A percentile compares a stretch with the other conserved stretches of the same genome.
Evolutionary conservation across 2,888 invertebrate species (phyloP).

Genomic region (Ellobium chinense): DNA sequence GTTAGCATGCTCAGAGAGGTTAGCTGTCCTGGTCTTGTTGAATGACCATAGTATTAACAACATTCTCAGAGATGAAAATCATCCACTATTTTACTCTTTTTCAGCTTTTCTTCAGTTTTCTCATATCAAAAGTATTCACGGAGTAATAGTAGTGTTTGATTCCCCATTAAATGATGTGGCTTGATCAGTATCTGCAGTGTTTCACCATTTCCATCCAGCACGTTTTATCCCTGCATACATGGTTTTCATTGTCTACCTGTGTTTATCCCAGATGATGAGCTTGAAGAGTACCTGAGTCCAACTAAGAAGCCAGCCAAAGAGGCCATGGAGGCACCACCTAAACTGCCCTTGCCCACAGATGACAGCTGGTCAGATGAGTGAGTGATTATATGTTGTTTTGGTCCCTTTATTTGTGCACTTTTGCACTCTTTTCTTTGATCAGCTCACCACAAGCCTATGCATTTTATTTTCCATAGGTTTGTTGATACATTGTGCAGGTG

Average conservation of each 20-base stretch:
- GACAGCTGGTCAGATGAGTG: slow-evolving; percentile 59
- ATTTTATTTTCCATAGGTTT: no score
- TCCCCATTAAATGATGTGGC: no score
- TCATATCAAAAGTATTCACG: neutral
- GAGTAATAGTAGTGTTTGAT: no score
- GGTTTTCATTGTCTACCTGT: neutral
- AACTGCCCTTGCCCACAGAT: slow-evolving; percentile 48
- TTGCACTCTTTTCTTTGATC: no score
- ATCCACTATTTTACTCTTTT: no score
- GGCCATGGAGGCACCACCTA: slow-evolving; percentile 7
- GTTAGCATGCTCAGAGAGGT: no score
- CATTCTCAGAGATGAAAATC: no score
- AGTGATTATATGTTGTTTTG: slow-evolving; percentile 13
- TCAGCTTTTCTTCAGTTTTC: neutral
- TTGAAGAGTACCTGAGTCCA: slow-evolving; percentile 73
- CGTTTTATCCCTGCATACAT: neutral
- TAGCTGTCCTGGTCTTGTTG: no score
- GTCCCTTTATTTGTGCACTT: neutral
- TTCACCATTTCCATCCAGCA: neutral
- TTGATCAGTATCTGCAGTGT: no score
- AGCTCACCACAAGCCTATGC: no score
- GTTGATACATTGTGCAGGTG: no score
- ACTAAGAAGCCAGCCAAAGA: slow-evolving; percentile 6
- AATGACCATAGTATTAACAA: no score
- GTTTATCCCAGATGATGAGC: slow-evolving; percentile 67